Percentiles rank a stretch among this genome's conserved stretches.
Evolutionary conservation across 1,140 invertebrate species (phyloP).

Genomic region (Rhizoglyphus robini): DNA sequence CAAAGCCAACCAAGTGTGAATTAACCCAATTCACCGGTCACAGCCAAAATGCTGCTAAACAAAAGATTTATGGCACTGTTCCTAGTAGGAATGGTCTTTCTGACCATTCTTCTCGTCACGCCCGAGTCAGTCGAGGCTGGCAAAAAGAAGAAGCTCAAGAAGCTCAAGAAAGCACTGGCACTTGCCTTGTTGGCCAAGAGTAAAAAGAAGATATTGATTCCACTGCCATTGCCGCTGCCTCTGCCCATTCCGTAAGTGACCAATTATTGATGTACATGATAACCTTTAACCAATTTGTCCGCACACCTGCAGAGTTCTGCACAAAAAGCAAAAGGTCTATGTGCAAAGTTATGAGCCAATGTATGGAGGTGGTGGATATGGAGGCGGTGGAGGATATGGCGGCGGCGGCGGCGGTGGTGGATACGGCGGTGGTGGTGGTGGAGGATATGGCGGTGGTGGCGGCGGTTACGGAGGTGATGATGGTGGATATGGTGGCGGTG

Average conservation of each 20-base stretch:
- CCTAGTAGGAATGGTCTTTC: conserved; percentile 7
- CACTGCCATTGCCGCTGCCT: background rate
- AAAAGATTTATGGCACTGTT: conserved; percentile 3
- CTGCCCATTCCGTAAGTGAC: conserved; percentile 1
- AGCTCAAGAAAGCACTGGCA: background rate
- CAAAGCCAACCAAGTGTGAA: too few relatives aligned
- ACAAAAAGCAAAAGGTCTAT: conserved; percentile 14
- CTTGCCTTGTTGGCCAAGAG: background rate
- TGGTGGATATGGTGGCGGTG: too few relatives aligned
- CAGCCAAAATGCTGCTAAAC: background rate
- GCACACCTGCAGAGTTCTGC: background rate
- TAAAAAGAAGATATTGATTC: conserved; percentile 11
- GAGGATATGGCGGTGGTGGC: background rate
- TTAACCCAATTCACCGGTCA: background rate
- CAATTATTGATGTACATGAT: background rate
- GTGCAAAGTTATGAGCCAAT: background rate
- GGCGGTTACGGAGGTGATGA: background rate
- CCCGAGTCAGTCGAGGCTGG: background rate
- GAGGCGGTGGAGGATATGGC: background rate
- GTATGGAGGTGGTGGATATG: background rate
- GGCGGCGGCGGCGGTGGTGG: background rate
- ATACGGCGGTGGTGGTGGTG: background rate
- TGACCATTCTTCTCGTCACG: conserved; percentile 2
- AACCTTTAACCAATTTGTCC: background rate
- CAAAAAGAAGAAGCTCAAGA: conserved; percentile 11